Percentiles rank a stretch among this genome's conserved stretches.
Evolutionary conservation across 2,797 vertebrate species (phyloP).

Genomic region (Tauraco hartlaubi): DNA sequence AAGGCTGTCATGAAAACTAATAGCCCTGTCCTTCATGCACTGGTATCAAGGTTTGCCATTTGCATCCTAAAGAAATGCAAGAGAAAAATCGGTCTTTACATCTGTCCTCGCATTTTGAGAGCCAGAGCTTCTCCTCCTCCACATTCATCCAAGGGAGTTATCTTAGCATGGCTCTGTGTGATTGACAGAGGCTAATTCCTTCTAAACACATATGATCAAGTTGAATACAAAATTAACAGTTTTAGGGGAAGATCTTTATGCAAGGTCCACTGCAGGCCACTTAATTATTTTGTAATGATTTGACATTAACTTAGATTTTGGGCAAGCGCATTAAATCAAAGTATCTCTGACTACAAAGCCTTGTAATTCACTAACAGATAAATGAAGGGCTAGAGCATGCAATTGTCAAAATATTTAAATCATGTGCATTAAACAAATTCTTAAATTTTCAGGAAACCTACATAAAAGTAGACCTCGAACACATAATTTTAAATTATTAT

Average conservation of each 20-base stretch:
- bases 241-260: neutral
- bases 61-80: neutral
- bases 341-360: neutral
- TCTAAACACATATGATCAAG: neutral
- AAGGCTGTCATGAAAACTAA: neutral
- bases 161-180: neutral
- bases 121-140: neutral
- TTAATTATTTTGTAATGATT: neutral
- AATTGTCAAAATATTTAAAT: neutral
- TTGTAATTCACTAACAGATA: neutral
- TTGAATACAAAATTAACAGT: neutral
- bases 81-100: neutral
- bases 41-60: neutral
- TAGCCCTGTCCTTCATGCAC: neutral
- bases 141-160: neutral
- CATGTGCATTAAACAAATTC: neutral
- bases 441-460: neutral
- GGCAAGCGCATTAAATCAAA: neutral
- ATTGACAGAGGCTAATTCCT: neutral
- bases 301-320: neutral
- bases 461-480: neutral
- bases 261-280: neutral
- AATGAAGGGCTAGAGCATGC: neutral
- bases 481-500: neutral
- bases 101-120: neutral